These are phyloP conservation scores for Perca fluviatilis DNA, from an alignment of 2,113 vertebrate genomes.

Conservation along the genomic window DNA sequence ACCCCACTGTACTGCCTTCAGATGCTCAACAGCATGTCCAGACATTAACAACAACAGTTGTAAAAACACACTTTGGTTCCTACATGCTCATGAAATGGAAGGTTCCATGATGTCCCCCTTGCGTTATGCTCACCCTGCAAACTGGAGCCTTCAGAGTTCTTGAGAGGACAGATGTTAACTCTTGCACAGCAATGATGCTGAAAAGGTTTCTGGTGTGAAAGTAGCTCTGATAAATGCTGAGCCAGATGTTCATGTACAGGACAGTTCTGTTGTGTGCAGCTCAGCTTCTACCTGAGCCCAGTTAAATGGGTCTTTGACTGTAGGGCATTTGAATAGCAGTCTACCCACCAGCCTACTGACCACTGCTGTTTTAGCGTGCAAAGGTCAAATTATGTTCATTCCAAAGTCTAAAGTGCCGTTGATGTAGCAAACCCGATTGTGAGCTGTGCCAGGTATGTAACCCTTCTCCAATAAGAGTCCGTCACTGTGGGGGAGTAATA, in stretches of 20 bases:
- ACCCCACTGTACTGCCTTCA: neutral
- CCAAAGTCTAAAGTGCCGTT: neutral
- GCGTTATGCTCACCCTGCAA: conserved; percentile 8
- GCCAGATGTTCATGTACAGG: conserved; percentile 18
- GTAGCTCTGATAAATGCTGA: conserved; percentile 19
- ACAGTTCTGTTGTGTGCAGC: conserved; percentile 3
- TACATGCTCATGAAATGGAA: conserved; percentile 21
- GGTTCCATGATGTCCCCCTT: neutral
- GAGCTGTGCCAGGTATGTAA: conserved; percentile 2
- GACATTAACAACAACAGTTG: conserved; percentile 37
- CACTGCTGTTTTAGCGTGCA: conserved; percentile 9
- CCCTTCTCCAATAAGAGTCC: neutral
- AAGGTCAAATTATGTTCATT: conserved; percentile 14
- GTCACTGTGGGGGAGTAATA: neutral
- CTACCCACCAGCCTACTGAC: neutral
- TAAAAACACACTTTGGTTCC: conserved; percentile 24
- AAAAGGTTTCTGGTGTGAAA: conserved; percentile 30
- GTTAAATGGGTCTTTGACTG: neutral
- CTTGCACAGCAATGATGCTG: neutral
- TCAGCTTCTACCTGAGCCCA: conserved; percentile 28
- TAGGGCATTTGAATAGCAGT: neutral
- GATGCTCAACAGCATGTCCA: neutral
- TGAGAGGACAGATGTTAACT: conserved; percentile 1
- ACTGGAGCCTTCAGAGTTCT: conserved; percentile 3
- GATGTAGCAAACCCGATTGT: neutral